phyloP scores from a whole-genome alignment of 2,113 vertebrate species.

The Trichomycterus rosablanca region DNA sequence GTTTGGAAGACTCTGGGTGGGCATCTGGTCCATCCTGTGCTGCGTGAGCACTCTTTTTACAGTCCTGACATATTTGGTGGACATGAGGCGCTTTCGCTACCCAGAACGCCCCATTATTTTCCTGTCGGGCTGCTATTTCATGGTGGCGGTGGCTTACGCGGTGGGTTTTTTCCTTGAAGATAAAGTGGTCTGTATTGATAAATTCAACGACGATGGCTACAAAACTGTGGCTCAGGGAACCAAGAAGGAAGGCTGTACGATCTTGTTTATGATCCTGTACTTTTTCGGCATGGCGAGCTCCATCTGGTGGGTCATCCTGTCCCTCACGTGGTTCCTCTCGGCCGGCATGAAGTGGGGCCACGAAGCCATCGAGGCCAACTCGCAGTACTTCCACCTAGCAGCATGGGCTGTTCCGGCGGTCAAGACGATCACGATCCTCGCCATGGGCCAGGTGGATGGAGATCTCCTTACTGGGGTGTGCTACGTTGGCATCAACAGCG shows the following conservation, averaged over 20 bases:
- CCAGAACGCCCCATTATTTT: slow-evolving; percentile 96
- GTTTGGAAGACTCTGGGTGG: slow-evolving; percentile 92
- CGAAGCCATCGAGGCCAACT: slow-evolving; percentile 94
- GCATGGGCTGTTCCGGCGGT: slow-evolving; percentile 95
- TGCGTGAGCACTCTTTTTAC: slow-evolving; percentile 94
- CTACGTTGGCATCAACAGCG: slow-evolving; percentile 90
- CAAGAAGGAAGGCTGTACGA: slow-evolving; percentile 97
- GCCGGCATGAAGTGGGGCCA: slow-evolving; percentile 99
- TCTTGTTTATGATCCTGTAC: slow-evolving; percentile 98
- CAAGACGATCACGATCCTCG: slow-evolving; percentile 95
- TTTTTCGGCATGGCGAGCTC: slow-evolving; percentile 98
- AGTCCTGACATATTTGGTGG: slow-evolving; percentile 91
- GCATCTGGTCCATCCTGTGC: slow-evolving; percentile 93
- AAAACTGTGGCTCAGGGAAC: slow-evolving; percentile 94
- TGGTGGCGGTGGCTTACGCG: slow-evolving; percentile 92
- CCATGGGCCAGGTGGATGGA: slow-evolving; percentile 94
- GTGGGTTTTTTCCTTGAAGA: slow-evolving; percentile 92
- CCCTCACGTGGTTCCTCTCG: slow-evolving; percentile 95
- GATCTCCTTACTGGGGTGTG: slow-evolving; percentile 93
- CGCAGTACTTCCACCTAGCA: slow-evolving; percentile 95
- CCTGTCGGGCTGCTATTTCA: slow-evolving; percentile 93
- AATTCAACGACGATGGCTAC: slow-evolving; percentile 86
- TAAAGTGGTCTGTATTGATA: slow-evolving; percentile 87
- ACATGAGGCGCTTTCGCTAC: slow-evolving; percentile 93
- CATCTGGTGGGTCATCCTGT: slow-evolving; percentile 98